Percentiles rank a stretch among this genome's conserved stretches.
These are phyloP conservation scores for Lottia gigantea DNA, from an alignment of 2,888 invertebrate genomes.

Conservation along the genomic window DNA sequence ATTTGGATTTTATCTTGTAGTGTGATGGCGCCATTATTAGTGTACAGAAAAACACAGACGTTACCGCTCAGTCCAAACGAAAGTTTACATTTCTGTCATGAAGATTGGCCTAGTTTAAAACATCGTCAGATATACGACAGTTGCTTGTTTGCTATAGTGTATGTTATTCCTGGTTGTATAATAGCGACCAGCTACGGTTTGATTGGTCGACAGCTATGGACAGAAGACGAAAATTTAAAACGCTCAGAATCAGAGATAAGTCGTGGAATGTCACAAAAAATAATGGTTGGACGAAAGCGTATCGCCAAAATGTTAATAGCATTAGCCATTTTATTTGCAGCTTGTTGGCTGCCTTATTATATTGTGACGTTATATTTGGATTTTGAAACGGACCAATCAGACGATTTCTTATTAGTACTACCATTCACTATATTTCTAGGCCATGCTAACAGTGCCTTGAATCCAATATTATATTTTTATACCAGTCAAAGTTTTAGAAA, in stretches of 20 bases:
- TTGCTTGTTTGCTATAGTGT: conserved; percentile 80
- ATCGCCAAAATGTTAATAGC: conserved; percentile 82
- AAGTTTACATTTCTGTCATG: conserved; percentile 73
- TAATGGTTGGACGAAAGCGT: conserved; percentile 77
- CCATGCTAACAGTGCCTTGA: conserved; percentile 81
- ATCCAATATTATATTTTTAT: conserved; percentile 81
- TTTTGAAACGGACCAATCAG: conserved; percentile 61
- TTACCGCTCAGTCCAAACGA: conserved; percentile 42
- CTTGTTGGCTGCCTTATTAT: conserved; percentile 85
- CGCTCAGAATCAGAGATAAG: conserved; percentile 51
- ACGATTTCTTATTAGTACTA: conserved; percentile 68
- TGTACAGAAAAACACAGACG: conserved; percentile 67
- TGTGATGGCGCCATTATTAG: conserved; percentile 78
- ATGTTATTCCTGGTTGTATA: conserved; percentile 77
- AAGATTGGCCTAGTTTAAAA: conserved; percentile 73
- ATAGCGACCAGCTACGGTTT: conserved; percentile 66
- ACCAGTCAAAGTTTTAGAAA: conserved; percentile 80
- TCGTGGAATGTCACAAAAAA: conserved; percentile 43
- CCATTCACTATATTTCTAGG: conserved; percentile 79
- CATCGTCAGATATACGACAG: conserved; percentile 75
- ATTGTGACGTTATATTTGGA: conserved; percentile 77
- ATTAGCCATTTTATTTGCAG: conserved; percentile 79
- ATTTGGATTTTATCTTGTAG: conserved; percentile 78
- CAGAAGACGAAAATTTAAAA: conserved; percentile 46
- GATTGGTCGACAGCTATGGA: conserved; percentile 70